Base-by-base conservation (phyloP, 1,140 invertebrate species). In the Drosophila repleta region DNA sequence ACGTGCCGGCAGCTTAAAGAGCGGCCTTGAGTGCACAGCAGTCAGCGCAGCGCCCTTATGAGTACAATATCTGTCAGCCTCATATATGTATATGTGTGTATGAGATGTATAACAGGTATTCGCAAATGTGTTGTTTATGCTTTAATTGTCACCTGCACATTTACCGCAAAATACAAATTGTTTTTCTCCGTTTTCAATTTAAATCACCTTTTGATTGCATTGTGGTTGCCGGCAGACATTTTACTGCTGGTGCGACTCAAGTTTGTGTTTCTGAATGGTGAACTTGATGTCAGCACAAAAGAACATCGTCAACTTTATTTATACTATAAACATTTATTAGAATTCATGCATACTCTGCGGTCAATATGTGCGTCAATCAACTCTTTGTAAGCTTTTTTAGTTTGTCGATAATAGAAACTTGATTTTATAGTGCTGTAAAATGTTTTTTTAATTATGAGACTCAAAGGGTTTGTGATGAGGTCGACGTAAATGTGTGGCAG, bases 261-360 rank as follows among this genome's bases (percentile, higher is more conserved):
- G 58, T 5, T 26, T 26, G 24, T 26, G 5, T 6, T 5, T 26
- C 0, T 26, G 24, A 4, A 26, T 5, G 0, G 5, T 76, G 61
- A 70, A 67, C 43, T 70, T 68, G 79, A 24, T 45, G 67, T 76
- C 72, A 70, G 45, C 81, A 80, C 43, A 76, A 83, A 79, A 62
- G 51, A 65, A 70, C 84, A 11, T 39, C 26, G 58, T n/a, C 13
- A 17, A 13, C 2, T 17, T 5, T 13, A 13, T 2, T 4, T 15
- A 18, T 29, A 10, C 24, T n/a, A 46, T 35, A 46, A 53, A 64
- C 53, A 15, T 51, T 52, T n/a, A 43, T 63, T n/a, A 26, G 15
- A 32, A 65, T 56, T 15, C 35, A 60, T 61, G 71, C 73, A 76
- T 74, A 58, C 49, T 58, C 52, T 29, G 52, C 43, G 56, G 58